phyloP scores from a whole-genome alignment of 64 coral and sea anemone genomes.

The Montipora efflorescens region DNA sequence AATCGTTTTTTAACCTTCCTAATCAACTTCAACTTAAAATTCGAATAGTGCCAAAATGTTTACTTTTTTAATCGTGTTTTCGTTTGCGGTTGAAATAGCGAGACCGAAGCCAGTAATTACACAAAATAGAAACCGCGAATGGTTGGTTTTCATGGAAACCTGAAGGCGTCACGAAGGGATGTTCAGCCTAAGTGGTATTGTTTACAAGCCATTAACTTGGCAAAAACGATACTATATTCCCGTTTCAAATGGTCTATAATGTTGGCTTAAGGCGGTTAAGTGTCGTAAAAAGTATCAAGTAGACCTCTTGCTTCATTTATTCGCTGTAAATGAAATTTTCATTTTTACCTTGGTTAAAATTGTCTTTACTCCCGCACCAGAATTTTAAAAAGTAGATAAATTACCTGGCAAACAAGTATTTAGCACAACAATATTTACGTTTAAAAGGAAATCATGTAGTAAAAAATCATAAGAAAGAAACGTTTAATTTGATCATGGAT shows the following conservation, averaged over 20 bases:
- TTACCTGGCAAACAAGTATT: not conserved
- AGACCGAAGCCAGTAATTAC: not conserved
- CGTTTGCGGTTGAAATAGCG: slow-evolving; percentile 1
- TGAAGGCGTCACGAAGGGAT: not conserved
- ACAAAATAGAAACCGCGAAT: not conserved
- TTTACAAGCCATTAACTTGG: slow-evolving; percentile 26
- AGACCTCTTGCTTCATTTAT: no score
- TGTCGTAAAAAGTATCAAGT: no score
- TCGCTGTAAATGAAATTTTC: not conserved
- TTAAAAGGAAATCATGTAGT: not conserved
- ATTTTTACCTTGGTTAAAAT: not conserved
- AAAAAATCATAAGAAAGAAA: not conserved
- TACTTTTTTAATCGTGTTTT: not conserved
- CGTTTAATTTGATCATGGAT: not conserved
- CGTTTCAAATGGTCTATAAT: not conserved
- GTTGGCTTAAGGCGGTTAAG: not conserved
- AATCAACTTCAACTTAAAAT: not conserved
- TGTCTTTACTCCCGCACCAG: not conserved
- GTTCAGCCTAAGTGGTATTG: slow-evolving; percentile 19
- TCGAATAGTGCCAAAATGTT: not conserved
- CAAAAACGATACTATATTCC: not conserved
- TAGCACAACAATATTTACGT: not conserved
- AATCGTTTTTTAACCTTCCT: not conserved
- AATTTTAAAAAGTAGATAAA: not conserved
- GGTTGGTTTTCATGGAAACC: slow-evolving; percentile 14